Conservation (phyloP, 2,797 vertebrate genomes). For the Schizothorax lantsangensis region DNA sequence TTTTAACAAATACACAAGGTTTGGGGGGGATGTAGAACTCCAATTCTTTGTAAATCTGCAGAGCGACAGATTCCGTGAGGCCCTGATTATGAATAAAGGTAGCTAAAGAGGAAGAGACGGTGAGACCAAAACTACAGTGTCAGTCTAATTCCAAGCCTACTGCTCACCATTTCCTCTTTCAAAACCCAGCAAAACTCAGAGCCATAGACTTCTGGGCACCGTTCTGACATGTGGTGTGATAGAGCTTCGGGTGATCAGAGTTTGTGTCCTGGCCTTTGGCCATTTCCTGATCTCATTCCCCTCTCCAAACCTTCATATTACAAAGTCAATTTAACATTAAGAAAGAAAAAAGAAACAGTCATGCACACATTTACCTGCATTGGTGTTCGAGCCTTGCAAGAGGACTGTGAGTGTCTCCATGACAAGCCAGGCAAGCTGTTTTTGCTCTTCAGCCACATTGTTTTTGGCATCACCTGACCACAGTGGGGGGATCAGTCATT, state of each 20-base stretch:
- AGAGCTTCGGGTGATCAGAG: neutral
- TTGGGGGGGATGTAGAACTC: neutral
- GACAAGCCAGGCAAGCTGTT: constrained; percentile 93
- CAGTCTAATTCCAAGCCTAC: constrained; percentile 16
- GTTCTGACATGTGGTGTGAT: neutral
- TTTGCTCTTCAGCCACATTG: constrained; percentile 93
- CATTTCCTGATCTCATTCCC: neutral
- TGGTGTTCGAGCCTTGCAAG: constrained; percentile 95
- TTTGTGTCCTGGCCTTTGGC: neutral
- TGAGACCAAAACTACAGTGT: constrained; percentile 20
- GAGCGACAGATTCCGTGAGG: neutral
- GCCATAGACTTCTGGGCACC: neutral
- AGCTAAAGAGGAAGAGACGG: constrained; percentile 23
- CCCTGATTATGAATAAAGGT: neutral
- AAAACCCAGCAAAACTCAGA: constrained; percentile 30
- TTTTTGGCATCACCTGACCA: constrained; percentile 87
- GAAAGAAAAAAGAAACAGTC: neutral
- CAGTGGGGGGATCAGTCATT: neutral
- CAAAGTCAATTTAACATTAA: neutral
- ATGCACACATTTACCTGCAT: constrained; percentile 79
- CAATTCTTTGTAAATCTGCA: neutral
- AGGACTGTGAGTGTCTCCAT: constrained; percentile 97
- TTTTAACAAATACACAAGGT: neutral
- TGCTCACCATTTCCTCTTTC: constrained; percentile 35
- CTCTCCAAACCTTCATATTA: neutral